Percentiles rank a stretch among this genome's conserved stretches.
Evolutionary conservation across 2,797 vertebrate genomes (phyloP).

Genomic region (Steatocranus sp.): DNA sequence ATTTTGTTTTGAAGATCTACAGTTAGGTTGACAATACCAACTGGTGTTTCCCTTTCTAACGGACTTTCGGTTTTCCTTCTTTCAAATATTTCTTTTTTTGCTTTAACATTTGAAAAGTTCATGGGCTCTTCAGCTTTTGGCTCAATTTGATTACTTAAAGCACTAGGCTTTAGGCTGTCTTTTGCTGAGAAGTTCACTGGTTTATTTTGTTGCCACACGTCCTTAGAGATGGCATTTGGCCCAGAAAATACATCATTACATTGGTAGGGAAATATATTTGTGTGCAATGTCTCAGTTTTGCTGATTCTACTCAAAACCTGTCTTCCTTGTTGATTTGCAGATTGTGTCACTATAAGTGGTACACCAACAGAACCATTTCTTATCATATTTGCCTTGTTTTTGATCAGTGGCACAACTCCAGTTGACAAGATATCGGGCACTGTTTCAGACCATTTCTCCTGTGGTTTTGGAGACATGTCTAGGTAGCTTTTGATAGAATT

Average conservation of each 20-base stretch:
- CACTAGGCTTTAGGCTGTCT: constrained; percentile 4
- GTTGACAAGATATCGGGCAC: background rate
- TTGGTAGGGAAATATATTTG: constrained; percentile 36
- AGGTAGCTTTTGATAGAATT: constrained; percentile 63
- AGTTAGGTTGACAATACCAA: constrained; percentile 68
- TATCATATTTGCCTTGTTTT: constrained; percentile 15
- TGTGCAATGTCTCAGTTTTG: constrained; percentile 44
- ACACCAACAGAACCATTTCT: constrained; percentile 45
- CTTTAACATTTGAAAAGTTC: constrained; percentile 61
- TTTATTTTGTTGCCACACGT: constrained; percentile 28
- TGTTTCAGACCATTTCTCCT: constrained; percentile 13
- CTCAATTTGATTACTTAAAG: constrained; percentile 1
- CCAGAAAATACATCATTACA: constrained; percentile 19
- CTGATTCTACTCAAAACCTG: constrained; percentile 17
- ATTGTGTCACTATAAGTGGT: constrained; percentile 47
- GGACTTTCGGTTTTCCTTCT: constrained; percentile 14
- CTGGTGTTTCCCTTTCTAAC: constrained; percentile 25
- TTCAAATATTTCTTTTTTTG: constrained; percentile 46
- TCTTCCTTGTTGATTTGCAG: constrained; percentile 25
- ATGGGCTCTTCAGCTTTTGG: constrained; percentile 54
- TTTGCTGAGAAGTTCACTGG: constrained; percentile 73
- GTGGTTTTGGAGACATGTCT: constrained; percentile 68
- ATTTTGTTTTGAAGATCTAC: constrained; percentile 45
- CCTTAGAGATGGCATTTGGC: constrained; percentile 3
- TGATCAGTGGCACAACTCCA: constrained; percentile 55